Percentiles rank a stretch among this genome's conserved stretches.
phyloP scores from a whole-genome alignment of 1,140 invertebrate species.

The Hypsibius dujardini region DNA sequence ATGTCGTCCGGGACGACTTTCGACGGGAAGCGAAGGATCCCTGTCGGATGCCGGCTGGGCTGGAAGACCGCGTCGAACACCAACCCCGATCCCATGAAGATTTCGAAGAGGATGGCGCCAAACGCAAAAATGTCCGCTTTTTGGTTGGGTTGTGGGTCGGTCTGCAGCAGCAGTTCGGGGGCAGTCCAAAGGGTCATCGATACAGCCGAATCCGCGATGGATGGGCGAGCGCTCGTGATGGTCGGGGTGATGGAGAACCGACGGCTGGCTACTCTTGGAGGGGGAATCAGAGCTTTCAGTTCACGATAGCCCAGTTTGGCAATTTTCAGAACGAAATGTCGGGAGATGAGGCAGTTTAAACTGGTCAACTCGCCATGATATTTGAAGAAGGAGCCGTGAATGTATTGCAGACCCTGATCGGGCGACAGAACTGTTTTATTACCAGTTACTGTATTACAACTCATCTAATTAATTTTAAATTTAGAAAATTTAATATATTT shows the following conservation, averaged over 20 bases:
- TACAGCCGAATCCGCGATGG: too few relatives aligned
- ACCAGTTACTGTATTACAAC: too few relatives aligned
- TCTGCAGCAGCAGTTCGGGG: neutral
- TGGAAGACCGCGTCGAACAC: too few relatives aligned
- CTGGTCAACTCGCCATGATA: neutral
- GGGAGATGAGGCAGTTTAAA: neutral
- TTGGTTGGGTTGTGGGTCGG: neutral
- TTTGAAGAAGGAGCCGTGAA: neutral
- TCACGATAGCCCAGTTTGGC: neutral
- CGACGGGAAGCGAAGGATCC: too few relatives aligned
- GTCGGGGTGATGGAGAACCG: neutral
- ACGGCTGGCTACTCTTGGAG: too few relatives aligned
- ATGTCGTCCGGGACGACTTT: neutral
- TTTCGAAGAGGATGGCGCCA: neutral
- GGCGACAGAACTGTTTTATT: too few relatives aligned
- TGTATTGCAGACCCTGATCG: neutral
- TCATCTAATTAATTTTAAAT: too few relatives aligned
- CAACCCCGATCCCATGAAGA: neutral
- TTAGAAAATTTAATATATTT: too few relatives aligned
- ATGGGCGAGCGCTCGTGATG: neutral
- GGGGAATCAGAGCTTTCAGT: neutral
- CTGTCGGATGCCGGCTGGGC: too few relatives aligned
- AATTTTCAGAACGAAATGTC: conserved; percentile 6
- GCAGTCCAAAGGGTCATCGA: too few relatives aligned
- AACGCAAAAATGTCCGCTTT: neutral